Conservation (phyloP, 2,797 vertebrate species). For the Pitangus sulphuratus region DNA sequence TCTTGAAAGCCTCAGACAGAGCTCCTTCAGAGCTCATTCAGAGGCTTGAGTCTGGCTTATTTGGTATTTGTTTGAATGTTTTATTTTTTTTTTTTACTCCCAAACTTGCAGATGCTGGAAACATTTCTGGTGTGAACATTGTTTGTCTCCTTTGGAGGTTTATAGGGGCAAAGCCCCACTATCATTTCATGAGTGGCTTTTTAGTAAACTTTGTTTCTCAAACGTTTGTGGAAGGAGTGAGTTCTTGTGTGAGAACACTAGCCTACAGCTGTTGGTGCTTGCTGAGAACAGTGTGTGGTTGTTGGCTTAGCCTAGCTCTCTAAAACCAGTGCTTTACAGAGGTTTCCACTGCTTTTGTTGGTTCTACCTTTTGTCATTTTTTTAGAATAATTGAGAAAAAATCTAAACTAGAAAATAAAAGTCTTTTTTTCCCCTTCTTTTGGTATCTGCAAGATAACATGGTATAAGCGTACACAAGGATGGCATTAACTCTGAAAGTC, state of each 20-base stretch:
- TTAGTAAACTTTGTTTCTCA: neutral
- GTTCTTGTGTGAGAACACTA: accelerated
- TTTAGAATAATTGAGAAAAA: neutral
- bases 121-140: neutral
- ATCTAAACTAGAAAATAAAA: neutral
- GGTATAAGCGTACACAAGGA: neutral
- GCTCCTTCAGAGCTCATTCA: accelerated
- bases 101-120: neutral
- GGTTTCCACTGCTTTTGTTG: neutral
- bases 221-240: neutral
- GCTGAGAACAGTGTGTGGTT: neutral
- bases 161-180: neutral
- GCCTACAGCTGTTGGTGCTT: neutral
- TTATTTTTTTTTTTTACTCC: neutral
- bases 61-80: neutral
- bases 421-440: neutral
- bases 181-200: neutral
- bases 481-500: neutral
- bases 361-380: neutral
- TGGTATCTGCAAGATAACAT: neutral
- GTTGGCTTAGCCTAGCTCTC: neutral
- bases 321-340: neutral
- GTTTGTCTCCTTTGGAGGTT: neutral
- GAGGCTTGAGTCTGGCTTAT: neutral
- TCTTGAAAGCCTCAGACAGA: neutral